A percentile compares a stretch with the other conserved stretches of the same genome.
phyloP scores from a whole-genome alignment of 2,113 vertebrate genomes.

The Manacus vitellinus region DNA sequence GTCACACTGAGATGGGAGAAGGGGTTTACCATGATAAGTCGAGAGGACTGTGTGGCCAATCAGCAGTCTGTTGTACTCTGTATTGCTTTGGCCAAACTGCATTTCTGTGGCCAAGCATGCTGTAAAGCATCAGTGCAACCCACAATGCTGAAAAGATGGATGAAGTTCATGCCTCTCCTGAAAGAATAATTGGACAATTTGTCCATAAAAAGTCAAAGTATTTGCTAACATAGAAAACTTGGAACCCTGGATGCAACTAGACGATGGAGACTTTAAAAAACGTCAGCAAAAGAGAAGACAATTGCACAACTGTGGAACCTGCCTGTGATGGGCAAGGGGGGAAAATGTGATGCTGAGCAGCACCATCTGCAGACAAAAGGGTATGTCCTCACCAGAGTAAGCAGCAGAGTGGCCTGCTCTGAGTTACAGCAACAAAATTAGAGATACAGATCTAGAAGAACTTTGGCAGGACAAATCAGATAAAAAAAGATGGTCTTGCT shows the following conservation, averaged over 20 bases:
- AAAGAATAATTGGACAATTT: not conserved
- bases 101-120: not conserved
- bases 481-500: not conserved
- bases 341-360: not conserved
- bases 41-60: not conserved
- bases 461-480: not conserved
- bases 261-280: not conserved
- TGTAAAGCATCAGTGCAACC: not conserved
- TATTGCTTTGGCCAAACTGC: not conserved
- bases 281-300: not conserved
- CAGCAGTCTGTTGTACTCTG: not conserved
- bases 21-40: not conserved
- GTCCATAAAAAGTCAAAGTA: not conserved
- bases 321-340: rapidly evolving
- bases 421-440: not conserved
- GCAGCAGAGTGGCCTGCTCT: not conserved
- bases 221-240: not conserved
- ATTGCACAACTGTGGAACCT: not conserved
- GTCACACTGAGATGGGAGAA: not conserved
- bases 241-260: not conserved
- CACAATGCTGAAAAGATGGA: not conserved
- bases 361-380: not conserved
- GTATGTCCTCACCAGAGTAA: not conserved
- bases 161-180: not conserved
- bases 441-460: not conserved